Base-by-base conservation (phyloP, 2,888 invertebrate species). In the Candidula unifasciata region DNA sequence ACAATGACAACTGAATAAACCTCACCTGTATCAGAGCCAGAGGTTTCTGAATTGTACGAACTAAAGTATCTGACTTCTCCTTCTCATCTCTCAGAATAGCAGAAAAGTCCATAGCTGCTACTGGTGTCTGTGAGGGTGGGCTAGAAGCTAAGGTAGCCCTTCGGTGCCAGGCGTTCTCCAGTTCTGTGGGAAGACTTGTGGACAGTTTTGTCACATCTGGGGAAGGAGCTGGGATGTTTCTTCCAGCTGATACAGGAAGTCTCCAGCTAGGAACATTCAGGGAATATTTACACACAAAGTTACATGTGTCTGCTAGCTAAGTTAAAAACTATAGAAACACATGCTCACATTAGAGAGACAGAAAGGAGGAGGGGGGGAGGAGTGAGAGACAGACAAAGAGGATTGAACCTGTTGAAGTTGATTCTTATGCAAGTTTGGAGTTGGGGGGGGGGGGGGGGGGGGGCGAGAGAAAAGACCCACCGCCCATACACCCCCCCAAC, bases 31-130 rank as follows among this genome's bases (percentile, higher is more conserved):
- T 97, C 88, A 96, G 94, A 84, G 94, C 93, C 37, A 97, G 94
- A 0, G 96, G 95, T 93, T 97, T 97, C 13, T 96, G 96, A 91
- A 95, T 95, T 89, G 96, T 95, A 91, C 96, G 96, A 2, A 95
- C 95, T 87, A 95, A 95, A 90, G 96, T 96, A 87, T 96, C 96
- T 87, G 95, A 96, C 91, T 96, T 96, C 82, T 96, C 95, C 89
- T 95, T 95, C 93, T 97, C 97, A 89, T 96, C 96, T 24, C 95
- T 95, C 80, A 97, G 94, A 87, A 97, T 97, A 87, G 95, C 93
- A 86, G 95, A 90, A 86, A 94, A 94, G 77, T 89, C 76, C 21
- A 82, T 57, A 16, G 85, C 37, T 21, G 84, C 54, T 21, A 64
- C 44, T 30, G 79, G 54, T 30, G 82, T 24, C 30, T 64, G 74